Conservation (phyloP, 2,113 vertebrate species). For the Lanius ludovicianus region DNA sequence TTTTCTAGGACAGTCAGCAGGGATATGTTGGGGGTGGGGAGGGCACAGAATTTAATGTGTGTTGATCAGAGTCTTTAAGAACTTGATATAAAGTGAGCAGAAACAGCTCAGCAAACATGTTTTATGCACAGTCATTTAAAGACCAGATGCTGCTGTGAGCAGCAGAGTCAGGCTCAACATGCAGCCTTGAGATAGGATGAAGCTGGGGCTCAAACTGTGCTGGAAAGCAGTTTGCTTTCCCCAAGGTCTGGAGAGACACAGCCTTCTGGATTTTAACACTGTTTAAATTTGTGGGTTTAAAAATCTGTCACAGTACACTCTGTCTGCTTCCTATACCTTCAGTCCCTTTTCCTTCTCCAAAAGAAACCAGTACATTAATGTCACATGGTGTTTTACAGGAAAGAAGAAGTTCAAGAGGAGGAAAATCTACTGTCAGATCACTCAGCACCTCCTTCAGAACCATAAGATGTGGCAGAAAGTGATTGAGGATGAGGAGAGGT, state of each 20-base stretch:
- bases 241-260: neutral
- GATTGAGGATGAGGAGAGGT: slow-evolving; percentile 83
- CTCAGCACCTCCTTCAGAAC: slow-evolving; percentile 93
- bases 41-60: neutral
- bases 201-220: neutral
- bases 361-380: neutral
- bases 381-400: slow-evolving; percentile 71
- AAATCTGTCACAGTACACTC: neutral
- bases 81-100: neutral
- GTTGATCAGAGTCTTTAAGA: neutral
- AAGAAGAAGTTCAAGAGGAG: slow-evolving; percentile 85
- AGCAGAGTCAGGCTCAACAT: neutral
- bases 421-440: slow-evolving; percentile 94
- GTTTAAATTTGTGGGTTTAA: neutral
- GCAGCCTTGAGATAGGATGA: neutral
- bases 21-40: accelerated
- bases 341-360: neutral
- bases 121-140: neutral
- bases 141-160: neutral
- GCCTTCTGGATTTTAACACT: neutral
- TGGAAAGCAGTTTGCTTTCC: neutral
- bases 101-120: neutral
- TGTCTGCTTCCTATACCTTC: neutral
- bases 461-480: slow-evolving; percentile 99
- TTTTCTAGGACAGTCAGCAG: neutral